Percentiles rank a stretch among this genome's conserved stretches.
Evolutionary conservation across 2,888 invertebrate genomes (phyloP).

Genomic region (Xylota sylvarum): DNA sequence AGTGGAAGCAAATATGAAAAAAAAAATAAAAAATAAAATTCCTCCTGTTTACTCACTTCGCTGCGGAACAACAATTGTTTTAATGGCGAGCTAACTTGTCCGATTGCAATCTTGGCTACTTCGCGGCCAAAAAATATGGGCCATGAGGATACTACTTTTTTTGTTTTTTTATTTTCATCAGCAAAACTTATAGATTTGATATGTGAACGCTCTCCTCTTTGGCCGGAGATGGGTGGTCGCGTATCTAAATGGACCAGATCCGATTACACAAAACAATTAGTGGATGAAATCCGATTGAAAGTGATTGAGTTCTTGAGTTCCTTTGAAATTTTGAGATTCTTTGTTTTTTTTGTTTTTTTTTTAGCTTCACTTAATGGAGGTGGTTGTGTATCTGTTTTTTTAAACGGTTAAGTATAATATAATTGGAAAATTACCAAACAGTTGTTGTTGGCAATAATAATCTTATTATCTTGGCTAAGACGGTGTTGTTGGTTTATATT

Average conservation of each 20-base stretch:
- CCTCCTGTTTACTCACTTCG: not conserved
- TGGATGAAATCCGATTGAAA: slow-evolving; percentile 51
- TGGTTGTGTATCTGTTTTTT: slow-evolving; percentile 1
- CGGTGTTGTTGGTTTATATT: not conserved
- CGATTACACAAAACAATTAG: slow-evolving; percentile 68
- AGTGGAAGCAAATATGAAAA: slow-evolving; percentile 18
- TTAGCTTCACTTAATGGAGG: slow-evolving; percentile 22
- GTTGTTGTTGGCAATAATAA: slow-evolving; percentile 1
- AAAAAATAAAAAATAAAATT: not conserved
- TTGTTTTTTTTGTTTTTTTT: slow-evolving; percentile 18
- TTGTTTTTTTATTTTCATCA: slow-evolving; percentile 25
- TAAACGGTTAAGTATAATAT: not conserved
- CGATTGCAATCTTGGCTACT: slow-evolving; percentile 22
- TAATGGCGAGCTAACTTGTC: slow-evolving; percentile 25
- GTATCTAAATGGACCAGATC: slow-evolving; percentile 62
- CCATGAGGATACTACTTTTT: slow-evolving; percentile 10
- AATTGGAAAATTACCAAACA: slow-evolving; percentile 44
- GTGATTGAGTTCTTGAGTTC: slow-evolving; percentile 43
- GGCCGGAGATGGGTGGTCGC: slow-evolving; percentile 38
- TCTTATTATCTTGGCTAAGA: not conserved
- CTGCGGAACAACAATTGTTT: slow-evolving; percentile 25
- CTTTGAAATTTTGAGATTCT: slow-evolving; percentile 45
- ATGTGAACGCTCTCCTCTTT: slow-evolving; percentile 13
- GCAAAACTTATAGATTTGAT: slow-evolving; percentile 15
- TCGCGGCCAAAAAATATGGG: slow-evolving; percentile 5